Evolutionary conservation across 2,113 vertebrate genomes (phyloP), one percentile per base, ranked within the genome.

Genomic region (Leptobrachium leishanense): DNA sequence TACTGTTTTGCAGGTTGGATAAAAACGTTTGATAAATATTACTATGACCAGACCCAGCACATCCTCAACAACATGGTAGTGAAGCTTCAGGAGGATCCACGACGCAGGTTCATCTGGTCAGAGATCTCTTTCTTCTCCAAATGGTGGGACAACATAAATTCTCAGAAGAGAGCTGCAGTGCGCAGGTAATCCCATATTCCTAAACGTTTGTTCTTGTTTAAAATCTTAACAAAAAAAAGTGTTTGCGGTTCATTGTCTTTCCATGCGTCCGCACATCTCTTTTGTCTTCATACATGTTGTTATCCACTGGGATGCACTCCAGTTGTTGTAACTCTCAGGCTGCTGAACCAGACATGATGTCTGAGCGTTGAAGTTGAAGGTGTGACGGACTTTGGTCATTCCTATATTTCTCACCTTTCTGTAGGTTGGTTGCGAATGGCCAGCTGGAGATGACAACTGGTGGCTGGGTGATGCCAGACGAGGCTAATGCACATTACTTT

Each of bases 11-110:
- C 86, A 98, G 98, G 98, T 83, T 99, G 98, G 98, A 85, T 99
- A 87, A 99, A 99, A 91, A 99, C 98, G n/a, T 99, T 98, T 42
- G 97, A 99, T 87, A 98, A 99, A 88, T 99, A 99, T 88, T 99
- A 95, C 89, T 89, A 87, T 0, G 98, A 99, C 88, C 98, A 99
- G 91, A 99, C 97, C 0, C 97, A 98, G 81, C 97, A 99, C 85
- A 99, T 99, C 86, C 91, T 99, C 69, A 98, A 99, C 89, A 97
- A 96, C 93, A 96, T 99, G 95, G 90, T 97, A 82, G 88, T 95
- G 83, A 99, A 99, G 89, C 90, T 99, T 86, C 90, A 95, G 9
- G 97, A 99, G 85, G 97, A 99, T 88, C 90, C 95, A 0, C 94
- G 96, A 57, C 93, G 96, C 68, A 96, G 96, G 84, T 99, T 99